Evolutionary conservation across 1,140 invertebrate species (phyloP).

Genomic region (Zaprionus tsacasi): DNA sequence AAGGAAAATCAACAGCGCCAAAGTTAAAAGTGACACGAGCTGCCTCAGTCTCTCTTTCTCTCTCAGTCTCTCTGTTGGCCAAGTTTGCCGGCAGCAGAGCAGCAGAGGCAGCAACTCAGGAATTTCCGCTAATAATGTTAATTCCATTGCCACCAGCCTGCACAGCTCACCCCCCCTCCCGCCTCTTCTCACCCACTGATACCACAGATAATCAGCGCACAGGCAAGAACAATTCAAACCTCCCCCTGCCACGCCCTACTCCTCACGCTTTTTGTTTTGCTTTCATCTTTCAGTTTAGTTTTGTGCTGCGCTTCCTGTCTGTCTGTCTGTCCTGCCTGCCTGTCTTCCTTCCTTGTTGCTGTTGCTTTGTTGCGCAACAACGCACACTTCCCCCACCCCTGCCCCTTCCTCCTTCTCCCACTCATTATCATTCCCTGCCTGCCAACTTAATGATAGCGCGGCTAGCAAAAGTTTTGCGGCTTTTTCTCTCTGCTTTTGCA

Average conservation of each 20-base stretch:
- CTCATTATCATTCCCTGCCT: constrained; percentile 40
- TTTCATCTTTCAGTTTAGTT: constrained; percentile 80
- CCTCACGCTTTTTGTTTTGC: constrained; percentile 64
- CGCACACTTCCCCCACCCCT: constrained; percentile 20
- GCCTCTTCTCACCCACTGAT: not conserved
- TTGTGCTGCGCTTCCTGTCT: constrained; percentile 53
- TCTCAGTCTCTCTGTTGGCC: not conserved
- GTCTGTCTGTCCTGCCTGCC: constrained; percentile 6
- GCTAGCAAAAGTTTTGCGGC: constrained; percentile 52
- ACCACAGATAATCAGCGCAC: constrained; percentile 69
- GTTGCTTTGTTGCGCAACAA: constrained; percentile 44
- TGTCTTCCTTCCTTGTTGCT: constrained; percentile 14
- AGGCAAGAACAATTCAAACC: constrained; percentile 2
- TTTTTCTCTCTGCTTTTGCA: constrained; percentile 61
- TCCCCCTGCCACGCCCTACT: constrained; percentile 12
- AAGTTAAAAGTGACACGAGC: constrained; percentile 58
- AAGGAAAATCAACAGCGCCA: constrained; percentile 60
- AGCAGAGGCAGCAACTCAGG: constrained; percentile 31
- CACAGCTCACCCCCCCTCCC: not conserved
- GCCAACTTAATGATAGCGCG: constrained; percentile 55
- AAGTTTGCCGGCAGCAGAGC: constrained; percentile 16
- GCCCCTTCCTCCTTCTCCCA: not conserved
- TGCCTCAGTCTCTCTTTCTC: not conserved
- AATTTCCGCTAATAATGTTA: constrained; percentile 82
- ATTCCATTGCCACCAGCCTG: constrained; percentile 71